These are phyloP conservation scores for Pampusana beccarii DNA, from an alignment of 2,113 vertebrate species.

Conservation along the genomic window DNA sequence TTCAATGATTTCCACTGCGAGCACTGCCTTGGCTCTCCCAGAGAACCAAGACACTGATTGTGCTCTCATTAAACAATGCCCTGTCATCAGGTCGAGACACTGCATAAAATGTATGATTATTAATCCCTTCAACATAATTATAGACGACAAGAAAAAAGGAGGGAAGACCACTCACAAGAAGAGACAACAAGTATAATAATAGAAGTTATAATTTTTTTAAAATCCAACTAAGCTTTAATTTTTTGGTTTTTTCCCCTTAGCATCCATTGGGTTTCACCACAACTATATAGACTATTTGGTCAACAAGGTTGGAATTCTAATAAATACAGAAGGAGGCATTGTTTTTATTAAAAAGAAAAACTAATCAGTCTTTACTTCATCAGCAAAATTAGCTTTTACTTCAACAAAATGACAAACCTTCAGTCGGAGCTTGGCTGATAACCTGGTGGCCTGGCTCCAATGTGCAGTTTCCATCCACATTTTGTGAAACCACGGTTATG, in stretches of 20 bases:
- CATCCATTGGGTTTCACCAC: neutral
- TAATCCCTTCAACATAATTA: constrained; percentile 4
- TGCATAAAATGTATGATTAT: constrained; percentile 10
- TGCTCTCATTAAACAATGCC: constrained; percentile 15
- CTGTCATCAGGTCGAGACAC: neutral
- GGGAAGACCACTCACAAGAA: neutral
- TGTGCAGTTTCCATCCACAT: accelerated
- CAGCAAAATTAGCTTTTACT: neutral
- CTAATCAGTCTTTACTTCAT: neutral
- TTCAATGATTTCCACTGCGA: neutral
- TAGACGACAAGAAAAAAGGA: neutral
- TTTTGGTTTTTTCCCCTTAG: neutral
- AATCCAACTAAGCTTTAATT: neutral
- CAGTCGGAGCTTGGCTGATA: neutral
- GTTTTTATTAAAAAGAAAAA: neutral
- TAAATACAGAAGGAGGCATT: neutral
- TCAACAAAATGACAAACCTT: neutral
- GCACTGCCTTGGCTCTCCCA: neutral
- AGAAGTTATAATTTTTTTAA: neutral
- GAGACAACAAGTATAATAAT: neutral
- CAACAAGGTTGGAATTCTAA: neutral
- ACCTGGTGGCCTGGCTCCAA: neutral
- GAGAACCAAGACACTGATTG: constrained; percentile 1
- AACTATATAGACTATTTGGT: neutral
- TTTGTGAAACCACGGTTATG: neutral